Conservation (phyloP, 1,140 invertebrate genomes). For the Alviniconcha marisindica region DNA sequence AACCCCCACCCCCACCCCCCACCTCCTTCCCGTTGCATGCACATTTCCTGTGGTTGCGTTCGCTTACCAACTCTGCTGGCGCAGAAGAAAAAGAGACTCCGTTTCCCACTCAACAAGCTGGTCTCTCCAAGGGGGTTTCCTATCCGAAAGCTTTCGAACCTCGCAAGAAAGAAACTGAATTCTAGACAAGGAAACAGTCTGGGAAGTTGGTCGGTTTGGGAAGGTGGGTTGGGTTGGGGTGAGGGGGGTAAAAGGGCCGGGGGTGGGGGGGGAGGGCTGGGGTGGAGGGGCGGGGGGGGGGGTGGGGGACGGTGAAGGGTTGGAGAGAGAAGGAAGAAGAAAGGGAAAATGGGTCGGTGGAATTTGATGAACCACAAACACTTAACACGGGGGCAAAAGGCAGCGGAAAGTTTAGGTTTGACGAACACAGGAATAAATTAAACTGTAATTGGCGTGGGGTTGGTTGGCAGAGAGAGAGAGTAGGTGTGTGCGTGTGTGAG, state of each 20-base stretch:
- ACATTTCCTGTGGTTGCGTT: no score
- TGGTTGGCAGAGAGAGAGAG: not conserved
- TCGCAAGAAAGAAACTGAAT: constrained; percentile 6
- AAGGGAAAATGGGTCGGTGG: not conserved
- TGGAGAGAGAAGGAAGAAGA: not conserved
- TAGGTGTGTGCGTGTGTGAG: not conserved
- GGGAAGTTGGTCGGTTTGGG: not conserved
- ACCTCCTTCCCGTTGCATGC: no score
- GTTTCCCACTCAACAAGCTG: no score
- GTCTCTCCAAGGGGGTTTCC: not conserved
- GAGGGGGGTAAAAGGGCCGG: not conserved
- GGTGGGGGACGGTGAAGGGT: not conserved
- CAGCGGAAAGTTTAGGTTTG: not conserved
- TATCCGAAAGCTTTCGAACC: not conserved
- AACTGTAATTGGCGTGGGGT: constrained; percentile 39
- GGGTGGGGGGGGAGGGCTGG: not conserved
- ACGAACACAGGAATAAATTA: constrained; percentile 39
- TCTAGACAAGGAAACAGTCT: not conserved
- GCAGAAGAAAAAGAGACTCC: no score
- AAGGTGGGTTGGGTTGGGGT: not conserved
- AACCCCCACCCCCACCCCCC: no score
- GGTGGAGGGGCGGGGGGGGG: not conserved
- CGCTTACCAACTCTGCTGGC: no score
- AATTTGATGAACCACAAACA: not conserved
- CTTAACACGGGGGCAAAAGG: not conserved